A percentile compares a stretch with the other conserved stretches of the same genome.
These are phyloP conservation scores for Polypedilum vanderplanki DNA, from an alignment of 1,140 invertebrate genomes.

Conservation along the genomic window DNA sequence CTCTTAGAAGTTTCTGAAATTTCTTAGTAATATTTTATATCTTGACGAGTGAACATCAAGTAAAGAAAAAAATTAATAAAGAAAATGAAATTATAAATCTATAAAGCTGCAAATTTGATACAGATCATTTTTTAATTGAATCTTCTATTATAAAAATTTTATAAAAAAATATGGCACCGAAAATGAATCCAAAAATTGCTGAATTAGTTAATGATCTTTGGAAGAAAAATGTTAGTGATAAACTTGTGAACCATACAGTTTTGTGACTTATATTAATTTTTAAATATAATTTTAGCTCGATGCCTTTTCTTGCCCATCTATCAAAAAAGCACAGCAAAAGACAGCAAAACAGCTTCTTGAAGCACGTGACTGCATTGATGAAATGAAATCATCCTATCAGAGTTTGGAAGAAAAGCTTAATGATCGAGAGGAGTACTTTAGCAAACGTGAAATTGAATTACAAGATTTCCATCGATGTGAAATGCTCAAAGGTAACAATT, in stretches of 20 bases:
- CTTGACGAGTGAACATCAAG: not conserved
- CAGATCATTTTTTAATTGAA: too few relatives aligned
- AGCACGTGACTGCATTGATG: constrained; percentile 47
- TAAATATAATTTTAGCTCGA: constrained; percentile 50
- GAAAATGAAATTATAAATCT: too few relatives aligned
- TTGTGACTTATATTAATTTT: not conserved
- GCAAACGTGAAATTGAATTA: constrained; percentile 36
- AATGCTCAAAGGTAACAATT: constrained; percentile 38
- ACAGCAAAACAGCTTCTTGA: constrained; percentile 46
- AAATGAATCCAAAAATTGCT: not conserved
- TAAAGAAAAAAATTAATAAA: not conserved
- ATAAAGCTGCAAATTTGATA: too few relatives aligned
- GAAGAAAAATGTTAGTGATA: constrained; percentile 15
- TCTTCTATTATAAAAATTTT: too few relatives aligned
- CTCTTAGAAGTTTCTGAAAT: not conserved
- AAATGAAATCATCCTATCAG: constrained; percentile 46
- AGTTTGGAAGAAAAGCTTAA: constrained; percentile 48
- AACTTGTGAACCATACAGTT: not conserved
- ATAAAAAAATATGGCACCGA: not conserved
- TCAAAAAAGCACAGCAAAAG: constrained; percentile 49
- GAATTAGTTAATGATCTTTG: constrained; percentile 16
- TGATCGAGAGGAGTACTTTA: constrained; percentile 43
- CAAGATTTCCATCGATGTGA: constrained; percentile 37
- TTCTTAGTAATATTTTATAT: not conserved
- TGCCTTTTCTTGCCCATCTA: constrained; percentile 48